Evolutionary conservation across 2,113 vertebrate species (phyloP).

Genomic region (Oncorhynchus clarkii): DNA sequence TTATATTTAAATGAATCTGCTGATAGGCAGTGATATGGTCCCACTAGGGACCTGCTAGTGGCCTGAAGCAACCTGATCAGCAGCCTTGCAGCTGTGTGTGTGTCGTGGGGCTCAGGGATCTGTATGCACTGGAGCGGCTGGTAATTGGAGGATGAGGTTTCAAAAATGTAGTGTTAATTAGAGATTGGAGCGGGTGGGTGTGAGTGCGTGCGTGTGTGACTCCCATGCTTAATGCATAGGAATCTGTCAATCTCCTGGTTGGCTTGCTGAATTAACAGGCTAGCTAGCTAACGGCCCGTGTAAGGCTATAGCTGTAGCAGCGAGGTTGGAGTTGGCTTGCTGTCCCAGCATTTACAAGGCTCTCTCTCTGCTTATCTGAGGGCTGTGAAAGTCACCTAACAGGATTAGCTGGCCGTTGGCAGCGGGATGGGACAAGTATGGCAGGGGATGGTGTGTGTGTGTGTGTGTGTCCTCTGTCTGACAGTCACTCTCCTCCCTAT

Average conservation of each 20-base stretch:
- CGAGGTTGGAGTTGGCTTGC: conserved; percentile 42
- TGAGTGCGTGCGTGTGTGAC: conserved; percentile 9
- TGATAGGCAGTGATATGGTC: conserved; percentile 63
- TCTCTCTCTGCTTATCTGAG: conserved; percentile 64
- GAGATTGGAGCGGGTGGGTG: conserved; percentile 19
- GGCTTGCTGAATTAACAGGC: background rate
- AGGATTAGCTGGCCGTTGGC: conserved; percentile 67
- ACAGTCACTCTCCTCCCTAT: background rate
- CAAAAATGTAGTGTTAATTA: conserved; percentile 63
- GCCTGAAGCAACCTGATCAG: conserved; percentile 42
- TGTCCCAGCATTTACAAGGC: conserved; percentile 68
- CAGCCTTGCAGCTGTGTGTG: conserved; percentile 40
- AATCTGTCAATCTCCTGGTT: conserved; percentile 34
- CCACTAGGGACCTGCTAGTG: conserved; percentile 36
- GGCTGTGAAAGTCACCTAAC: conserved; percentile 78
- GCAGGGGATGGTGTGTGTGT: conserved; percentile 44
- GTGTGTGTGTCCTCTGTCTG: conserved; percentile 7
- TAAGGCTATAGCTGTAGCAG: background rate
- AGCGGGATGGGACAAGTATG: conserved; percentile 56
- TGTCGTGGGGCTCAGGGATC: background rate
- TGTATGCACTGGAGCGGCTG: conserved; percentile 32
- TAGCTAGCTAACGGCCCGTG: conserved; percentile 5
- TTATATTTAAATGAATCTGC: conserved; percentile 59
- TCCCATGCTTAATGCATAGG: conserved; percentile 57
- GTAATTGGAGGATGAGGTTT: conserved; percentile 60